A percentile compares a stretch with the other conserved stretches of the same genome.
Conservation (phyloP, 2,113 vertebrate genomes). For the Actenoides lindsayi region DNA sequence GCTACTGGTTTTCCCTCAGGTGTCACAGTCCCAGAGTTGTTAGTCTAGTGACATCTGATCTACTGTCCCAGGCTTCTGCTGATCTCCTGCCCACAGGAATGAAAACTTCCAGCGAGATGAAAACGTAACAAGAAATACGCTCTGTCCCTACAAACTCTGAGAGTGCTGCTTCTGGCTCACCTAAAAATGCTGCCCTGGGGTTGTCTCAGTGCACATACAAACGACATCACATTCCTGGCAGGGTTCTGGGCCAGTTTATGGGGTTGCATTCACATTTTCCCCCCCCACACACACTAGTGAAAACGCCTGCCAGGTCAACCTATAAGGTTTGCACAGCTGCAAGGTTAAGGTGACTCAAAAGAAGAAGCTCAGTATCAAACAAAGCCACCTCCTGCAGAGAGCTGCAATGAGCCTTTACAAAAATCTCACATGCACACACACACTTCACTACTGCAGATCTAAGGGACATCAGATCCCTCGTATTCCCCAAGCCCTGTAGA, state of each 20-base stretch:
- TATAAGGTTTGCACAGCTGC: not conserved
- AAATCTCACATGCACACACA: too few species aligned
- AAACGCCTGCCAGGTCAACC: not conserved
- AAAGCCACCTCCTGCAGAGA: not conserved
- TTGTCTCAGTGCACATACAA: not conserved
- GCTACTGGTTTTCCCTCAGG: not conserved
- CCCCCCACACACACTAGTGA: not conserved
- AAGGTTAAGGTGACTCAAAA: not conserved
- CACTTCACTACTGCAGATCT: too few species aligned
- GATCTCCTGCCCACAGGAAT: not conserved
- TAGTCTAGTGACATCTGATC: not conserved
- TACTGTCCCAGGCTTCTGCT: not conserved
- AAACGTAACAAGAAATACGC: not conserved
- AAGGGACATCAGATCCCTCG: too few species aligned
- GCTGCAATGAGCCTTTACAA: too few species aligned
- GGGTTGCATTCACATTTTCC: not conserved
- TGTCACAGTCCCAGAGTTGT: not conserved
- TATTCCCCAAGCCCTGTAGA: too few species aligned
- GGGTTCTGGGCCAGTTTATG: not conserved
- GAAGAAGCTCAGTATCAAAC: not conserved
- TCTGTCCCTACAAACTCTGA: not conserved
- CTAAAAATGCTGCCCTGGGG: not conserved
- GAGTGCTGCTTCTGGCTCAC: not conserved
- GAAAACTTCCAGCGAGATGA: not conserved
- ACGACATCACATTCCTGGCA: accelerated